A percentile compares a stretch with the other conserved stretches of the same genome.
These are phyloP conservation scores for Buathra laborator DNA, from an alignment of 2,888 invertebrate genomes.

Conservation along the genomic window DNA sequence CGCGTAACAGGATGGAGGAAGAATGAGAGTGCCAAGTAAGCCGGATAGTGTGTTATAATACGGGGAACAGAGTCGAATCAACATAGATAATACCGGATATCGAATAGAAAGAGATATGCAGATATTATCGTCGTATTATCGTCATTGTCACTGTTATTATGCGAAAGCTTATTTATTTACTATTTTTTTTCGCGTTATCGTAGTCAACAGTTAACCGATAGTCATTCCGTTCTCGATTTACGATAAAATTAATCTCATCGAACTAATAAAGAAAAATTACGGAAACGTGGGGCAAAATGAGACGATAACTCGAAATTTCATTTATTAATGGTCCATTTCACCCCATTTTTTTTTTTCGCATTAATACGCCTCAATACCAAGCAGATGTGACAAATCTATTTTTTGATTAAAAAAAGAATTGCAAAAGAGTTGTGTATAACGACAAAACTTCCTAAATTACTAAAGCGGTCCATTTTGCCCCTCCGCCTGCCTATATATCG, in stretches of 20 bases:
- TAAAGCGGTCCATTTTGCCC: too few relatives aligned
- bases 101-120: background rate
- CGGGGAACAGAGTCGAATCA: conserved; percentile 52
- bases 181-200: conserved; percentile 34
- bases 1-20: background rate
- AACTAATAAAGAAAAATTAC: background rate
- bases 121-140: background rate
- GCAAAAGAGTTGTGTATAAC: too few relatives aligned
- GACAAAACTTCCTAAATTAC: background rate
- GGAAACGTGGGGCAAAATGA: too few relatives aligned
- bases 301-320: too few relatives aligned
- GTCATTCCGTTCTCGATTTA: background rate
- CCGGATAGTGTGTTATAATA: conserved; percentile 50
- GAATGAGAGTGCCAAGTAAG: conserved; percentile 15
- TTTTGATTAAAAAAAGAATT: too few relatives aligned
- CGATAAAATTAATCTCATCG: background rate
- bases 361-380: too few relatives aligned
- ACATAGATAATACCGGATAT: conserved; percentile 48
- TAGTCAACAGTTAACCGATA: background rate
- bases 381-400: too few relatives aligned
- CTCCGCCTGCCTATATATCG: background rate
- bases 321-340: too few relatives aligned
- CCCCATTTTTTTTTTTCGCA: too few relatives aligned
- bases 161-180: conserved; percentile 14
- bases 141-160: conserved; percentile 42